These are phyloP conservation scores for Muscicapa striata DNA, from an alignment of 2,797 vertebrate species.

Conservation along the genomic window DNA sequence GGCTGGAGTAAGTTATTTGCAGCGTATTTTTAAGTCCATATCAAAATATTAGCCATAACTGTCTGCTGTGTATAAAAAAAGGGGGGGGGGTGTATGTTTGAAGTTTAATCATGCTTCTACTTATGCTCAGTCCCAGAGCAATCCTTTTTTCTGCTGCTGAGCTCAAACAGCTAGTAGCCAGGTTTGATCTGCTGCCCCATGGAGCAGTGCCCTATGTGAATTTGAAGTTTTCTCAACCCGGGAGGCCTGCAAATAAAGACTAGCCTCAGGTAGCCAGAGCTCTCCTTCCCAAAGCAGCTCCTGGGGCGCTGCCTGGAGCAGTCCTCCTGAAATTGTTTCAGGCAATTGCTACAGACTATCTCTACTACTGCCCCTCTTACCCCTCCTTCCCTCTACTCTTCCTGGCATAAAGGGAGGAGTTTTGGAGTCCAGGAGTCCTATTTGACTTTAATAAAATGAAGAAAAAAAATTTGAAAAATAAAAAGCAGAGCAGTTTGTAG, in stretches of 20 bases:
- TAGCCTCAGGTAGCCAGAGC: slow-evolving; percentile 73
- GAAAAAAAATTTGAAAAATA: not conserved
- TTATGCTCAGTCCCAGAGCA: slow-evolving; percentile 85
- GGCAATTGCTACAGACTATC: slow-evolving; percentile 53
- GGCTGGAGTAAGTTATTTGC: slow-evolving; percentile 68
- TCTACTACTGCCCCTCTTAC: slow-evolving; percentile 22
- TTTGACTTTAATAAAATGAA: slow-evolving; percentile 75
- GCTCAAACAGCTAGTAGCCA: slow-evolving; percentile 86
- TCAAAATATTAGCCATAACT: slow-evolving; percentile 74
- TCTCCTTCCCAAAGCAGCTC: slow-evolving; percentile 77
- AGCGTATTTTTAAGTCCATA: slow-evolving; percentile 68
- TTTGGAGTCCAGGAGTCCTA: slow-evolving; percentile 77
- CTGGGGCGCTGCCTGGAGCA: slow-evolving; percentile 76
- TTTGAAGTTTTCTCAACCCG: slow-evolving; percentile 75
- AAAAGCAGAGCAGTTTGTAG: slow-evolving; percentile 75
- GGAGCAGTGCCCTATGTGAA: slow-evolving; percentile 83
- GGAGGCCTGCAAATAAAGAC: slow-evolving; percentile 79
- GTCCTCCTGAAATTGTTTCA: slow-evolving; percentile 75
- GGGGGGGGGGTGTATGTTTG: slow-evolving; percentile 74
- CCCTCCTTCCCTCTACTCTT: slow-evolving; percentile 46
- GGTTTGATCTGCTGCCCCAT: slow-evolving; percentile 88
- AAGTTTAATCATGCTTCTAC: slow-evolving; percentile 86
- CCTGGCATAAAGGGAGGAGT: slow-evolving; percentile 71
- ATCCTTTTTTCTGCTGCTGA: slow-evolving; percentile 87
- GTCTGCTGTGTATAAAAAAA: slow-evolving; percentile 66